Evolutionary conservation across 2,888 invertebrate species (phyloP), one percentile per base, ranked within the genome.

Genomic region (Mimumesa dahlbomi): DNA sequence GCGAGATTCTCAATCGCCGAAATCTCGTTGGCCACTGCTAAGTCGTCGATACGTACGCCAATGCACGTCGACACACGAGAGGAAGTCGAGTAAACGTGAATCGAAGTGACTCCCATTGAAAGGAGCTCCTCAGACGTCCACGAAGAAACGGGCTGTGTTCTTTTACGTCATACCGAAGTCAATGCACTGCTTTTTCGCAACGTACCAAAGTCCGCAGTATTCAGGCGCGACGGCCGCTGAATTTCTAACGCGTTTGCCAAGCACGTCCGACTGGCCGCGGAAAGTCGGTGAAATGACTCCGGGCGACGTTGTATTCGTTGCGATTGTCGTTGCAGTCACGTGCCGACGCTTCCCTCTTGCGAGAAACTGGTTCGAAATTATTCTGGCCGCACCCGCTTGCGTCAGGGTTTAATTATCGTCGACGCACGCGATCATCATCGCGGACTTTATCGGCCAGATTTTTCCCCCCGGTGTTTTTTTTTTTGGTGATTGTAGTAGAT

Each of bases 51-150:
- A 43, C 16, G 14, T 62, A 77, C 74, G 77, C 56, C 69, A 65
- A 48, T 77, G 73, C 25, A 2, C 25, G 54, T 34, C 29, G 50
- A 22, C 57, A 29, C 11, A 50, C 57, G 66, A 38, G 69, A 78
- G 77, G 77, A 78, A 78, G 73, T 73, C 66, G 69, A 40, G 66
- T 62, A 75, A 73, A 76, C 59, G 77, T 79, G 82, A 82, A 82
- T 82, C 81, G 75, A 75, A 73, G 77, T 59, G 70, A 65, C 66
- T 70, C 58, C 75, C 79, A 82, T 82, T 81, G 81, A 81, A 76
- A 79, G 62, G 65, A 46, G 61, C 52, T 42, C 52, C 19, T 52
- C 52, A 57, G 68, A 58, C 62, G 62, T 59, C 52, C 57, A 53
- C 22, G 57, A 78, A 72, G 75, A 68, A 67, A 64, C 59, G 52